These are phyloP conservation scores for Zaprionus gabonicus DNA, from an alignment of 1,140 invertebrate genomes.

Conservation along the genomic window DNA sequence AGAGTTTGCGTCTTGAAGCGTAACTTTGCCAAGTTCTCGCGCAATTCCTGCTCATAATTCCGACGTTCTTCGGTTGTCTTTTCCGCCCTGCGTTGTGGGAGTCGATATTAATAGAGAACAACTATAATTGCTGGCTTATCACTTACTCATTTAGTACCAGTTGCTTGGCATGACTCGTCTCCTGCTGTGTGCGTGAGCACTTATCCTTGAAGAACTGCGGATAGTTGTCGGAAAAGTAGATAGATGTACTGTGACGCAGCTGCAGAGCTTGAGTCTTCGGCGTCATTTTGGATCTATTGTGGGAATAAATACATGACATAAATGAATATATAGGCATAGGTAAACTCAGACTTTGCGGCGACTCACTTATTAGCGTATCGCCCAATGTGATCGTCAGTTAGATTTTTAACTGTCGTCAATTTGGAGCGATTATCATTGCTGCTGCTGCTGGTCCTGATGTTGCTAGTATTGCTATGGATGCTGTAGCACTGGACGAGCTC, in stretches of 20 bases:
- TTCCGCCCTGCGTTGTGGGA: conserved; percentile 15
- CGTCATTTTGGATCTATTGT: conserved; percentile 1
- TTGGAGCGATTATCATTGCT: conserved; percentile 3
- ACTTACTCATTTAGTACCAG: conserved; percentile 37
- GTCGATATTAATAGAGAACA: background rate
- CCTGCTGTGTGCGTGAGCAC: background rate
- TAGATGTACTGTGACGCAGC: conserved; percentile 20
- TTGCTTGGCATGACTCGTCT: conserved; percentile 4
- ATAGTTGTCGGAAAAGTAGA: conserved; percentile 41
- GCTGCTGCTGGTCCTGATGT: background rate
- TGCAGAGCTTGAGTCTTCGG: conserved; percentile 34
- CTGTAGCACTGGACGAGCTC: background rate
- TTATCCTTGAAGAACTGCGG: conserved; percentile 13
- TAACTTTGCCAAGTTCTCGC: conserved; percentile 15
- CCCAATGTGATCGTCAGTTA: background rate
- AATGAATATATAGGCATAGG: background rate
- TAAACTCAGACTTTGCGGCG: background rate
- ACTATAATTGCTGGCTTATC: too few relatives aligned
- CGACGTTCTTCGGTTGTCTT: conserved; percentile 30
- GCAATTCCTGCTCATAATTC: conserved; percentile 34
- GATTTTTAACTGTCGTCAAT: background rate
- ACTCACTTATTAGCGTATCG: conserved; percentile 9
- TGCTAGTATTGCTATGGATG: conserved; percentile 10
- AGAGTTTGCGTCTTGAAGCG: conserved; percentile 30
- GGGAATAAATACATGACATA: background rate